Base-by-base conservation (phyloP, 1,140 invertebrate genomes). In the Microplitis mediator region DNA sequence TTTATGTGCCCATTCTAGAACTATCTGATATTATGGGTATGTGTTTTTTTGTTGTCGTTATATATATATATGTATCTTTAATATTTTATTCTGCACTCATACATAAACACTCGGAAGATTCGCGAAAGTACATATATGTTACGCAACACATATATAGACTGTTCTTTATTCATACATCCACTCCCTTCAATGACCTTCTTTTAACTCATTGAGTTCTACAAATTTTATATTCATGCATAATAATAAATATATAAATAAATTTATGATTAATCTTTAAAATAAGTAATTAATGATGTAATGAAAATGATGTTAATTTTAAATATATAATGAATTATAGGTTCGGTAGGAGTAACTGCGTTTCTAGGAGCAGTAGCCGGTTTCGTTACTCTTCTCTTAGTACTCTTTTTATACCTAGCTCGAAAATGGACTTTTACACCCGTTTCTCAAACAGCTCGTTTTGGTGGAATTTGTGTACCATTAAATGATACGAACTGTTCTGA, bases 331-430 rank as follows among this genome's bases (percentile, higher is more conserved):
- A n/a, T 72, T 51, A 16, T 86, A 95, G 93, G 93, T 83, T 91
- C 93, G 74, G 88, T 91, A 77, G 93, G 94, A 87, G 92, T 93
- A 72, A 90, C 92, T 76, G 93, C 92, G 74, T 91, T 95, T 84
- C 88, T 95, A 69, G 93, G 92, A 80, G 93, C 91, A 68, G 91
- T 94, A 73, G 92, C 91, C 72, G 91, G 91, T 51, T 91, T 94
- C 77, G 89, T 94, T 14, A 89, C 92, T 35, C 86, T 95, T 34
- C 87, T 95, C 62, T 84, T 95, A 72, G 90, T 94, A n/a, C 90
- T 95, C 75, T 93, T 94, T 76, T 87, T 95, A 62, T 95, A 95
- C 84, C 88, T 95, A 64, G 94, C 93, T 82, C 93, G 93, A 77
- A 92, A 91, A 82, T 91, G 93, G 86, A 93, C 93, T 81, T 93